Conservation (phyloP, 2,113 vertebrate genomes). For the cat (Felis catus) region DNA sequence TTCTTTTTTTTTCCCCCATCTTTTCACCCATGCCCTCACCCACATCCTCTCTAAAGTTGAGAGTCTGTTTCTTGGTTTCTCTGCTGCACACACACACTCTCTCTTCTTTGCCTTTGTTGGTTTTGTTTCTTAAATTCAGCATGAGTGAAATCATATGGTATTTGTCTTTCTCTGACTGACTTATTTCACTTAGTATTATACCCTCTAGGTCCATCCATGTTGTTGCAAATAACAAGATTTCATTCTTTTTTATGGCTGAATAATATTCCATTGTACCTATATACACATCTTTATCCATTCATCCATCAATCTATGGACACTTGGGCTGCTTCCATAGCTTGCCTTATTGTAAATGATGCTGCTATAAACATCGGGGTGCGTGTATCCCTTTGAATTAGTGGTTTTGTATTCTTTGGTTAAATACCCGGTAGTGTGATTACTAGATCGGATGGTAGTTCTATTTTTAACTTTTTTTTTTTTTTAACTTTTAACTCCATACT, state of each 20-base stretch:
- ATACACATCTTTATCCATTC: neutral
- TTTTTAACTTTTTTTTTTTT: neutral
- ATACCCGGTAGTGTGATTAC: neutral
- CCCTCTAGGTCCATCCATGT: neutral
- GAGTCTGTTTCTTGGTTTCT: neutral
- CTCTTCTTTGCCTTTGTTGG: neutral
- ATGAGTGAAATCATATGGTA: neutral
- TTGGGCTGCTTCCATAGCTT: neutral
- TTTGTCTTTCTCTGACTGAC: neutral
- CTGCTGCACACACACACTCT: neutral
- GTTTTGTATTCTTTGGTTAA: neutral
- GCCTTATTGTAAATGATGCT: neutral
- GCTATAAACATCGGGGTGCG: neutral
- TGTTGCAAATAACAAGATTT: neutral
- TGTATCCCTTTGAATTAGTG: neutral
- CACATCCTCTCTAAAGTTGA: neutral
- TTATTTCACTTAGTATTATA: neutral
- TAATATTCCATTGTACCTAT: neutral
- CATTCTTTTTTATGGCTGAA: neutral
- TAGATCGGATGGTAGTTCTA: neutral
- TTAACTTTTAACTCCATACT: neutral
- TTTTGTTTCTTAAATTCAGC: neutral
- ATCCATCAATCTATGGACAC: neutral
- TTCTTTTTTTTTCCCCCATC: neutral
- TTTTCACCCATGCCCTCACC: neutral